Evolutionary conservation across 2,888 invertebrate genomes (phyloP).

Genomic region (Tuberolachnus salignus): DNA sequence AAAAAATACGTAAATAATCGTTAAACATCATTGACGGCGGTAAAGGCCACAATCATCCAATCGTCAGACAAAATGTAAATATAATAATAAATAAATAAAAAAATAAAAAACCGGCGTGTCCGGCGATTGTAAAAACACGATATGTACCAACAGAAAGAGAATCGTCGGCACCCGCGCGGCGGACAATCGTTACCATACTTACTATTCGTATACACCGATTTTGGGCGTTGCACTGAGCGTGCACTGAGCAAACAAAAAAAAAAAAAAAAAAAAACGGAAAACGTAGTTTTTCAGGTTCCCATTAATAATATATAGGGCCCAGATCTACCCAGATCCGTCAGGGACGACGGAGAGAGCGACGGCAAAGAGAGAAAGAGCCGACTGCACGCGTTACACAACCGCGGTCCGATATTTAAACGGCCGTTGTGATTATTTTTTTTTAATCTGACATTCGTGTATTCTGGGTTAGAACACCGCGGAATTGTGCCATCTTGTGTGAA

Average conservation of each 20-base stretch:
- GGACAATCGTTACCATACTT: not conserved
- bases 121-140: slow-evolving; percentile 4
- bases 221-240: not conserved
- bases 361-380: too few relatives aligned
- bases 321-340: too few relatives aligned
- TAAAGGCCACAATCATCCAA: slow-evolving; percentile 20
- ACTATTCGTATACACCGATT: not conserved
- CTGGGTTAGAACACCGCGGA: slow-evolving; percentile 1
- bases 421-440: not conserved
- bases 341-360: too few relatives aligned
- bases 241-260: not conserved
- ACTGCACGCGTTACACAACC: not conserved
- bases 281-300: not conserved
- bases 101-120: not conserved
- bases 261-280: not conserved
- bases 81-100: slow-evolving; percentile 2
- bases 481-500: slow-evolving; percentile 33
- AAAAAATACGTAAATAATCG: slow-evolving; percentile 1
- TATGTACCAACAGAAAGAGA: not conserved
- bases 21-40: not conserved
- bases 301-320: too few relatives aligned
- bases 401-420: not conserved
- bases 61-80: slow-evolving; percentile 1
- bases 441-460: slow-evolving; percentile 38
- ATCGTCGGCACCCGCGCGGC: not conserved